Base-by-base conservation (phyloP, 1,140 invertebrate genomes). In the Leptestheria dahalacensis region DNA sequence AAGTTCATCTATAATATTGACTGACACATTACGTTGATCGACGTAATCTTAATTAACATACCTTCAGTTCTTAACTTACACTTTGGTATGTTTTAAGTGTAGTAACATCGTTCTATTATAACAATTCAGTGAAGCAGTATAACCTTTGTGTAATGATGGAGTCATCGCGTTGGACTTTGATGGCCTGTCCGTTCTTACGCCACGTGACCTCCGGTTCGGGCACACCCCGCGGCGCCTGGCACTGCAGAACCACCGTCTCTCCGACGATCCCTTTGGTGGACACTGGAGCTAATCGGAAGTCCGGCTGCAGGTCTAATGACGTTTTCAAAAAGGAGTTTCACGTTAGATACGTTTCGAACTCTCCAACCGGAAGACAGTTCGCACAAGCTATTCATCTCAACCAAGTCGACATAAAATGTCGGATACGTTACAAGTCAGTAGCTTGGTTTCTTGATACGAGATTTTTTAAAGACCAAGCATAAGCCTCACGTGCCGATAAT, bases 141-240 rank as follows among this genome's bases (percentile, higher is more conserved):
- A 41, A 41, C 33, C 33, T 41, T 41, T 41, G 33, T 41, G 33
- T 41, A 41, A 9, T 41, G 33, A 41, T 41, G 6, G 33, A 41
- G 10, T 55, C 53, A 33, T 55, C 53, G 26, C 53, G 33, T 12
- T 50, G 18, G 11, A 15, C 20, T 54, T 26, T 18, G 9, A 55
- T 55, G 24, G 53, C 25, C 69, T 85, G 78, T n/a, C 82, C 83
- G 69, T 92, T 86, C 74, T 87, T 93, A 65, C 84, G 83, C 91
- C 92, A 96, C 64, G 82, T 78, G n/a, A 96, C 78, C 18, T 80
- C 83, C 3, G 93, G 93, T 69, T 95, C 90, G 1, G 94, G 93
- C 69, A 88, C 83, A 48, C 93, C 93, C 72, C 83, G 83, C n/a
- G 93, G 94, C 48, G 92, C 84, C 48, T 83, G 82, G 74, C 93